These are phyloP conservation scores for Mohoua ochrocephala DNA, from an alignment of 2,113 vertebrate genomes.

Conservation along the genomic window DNA sequence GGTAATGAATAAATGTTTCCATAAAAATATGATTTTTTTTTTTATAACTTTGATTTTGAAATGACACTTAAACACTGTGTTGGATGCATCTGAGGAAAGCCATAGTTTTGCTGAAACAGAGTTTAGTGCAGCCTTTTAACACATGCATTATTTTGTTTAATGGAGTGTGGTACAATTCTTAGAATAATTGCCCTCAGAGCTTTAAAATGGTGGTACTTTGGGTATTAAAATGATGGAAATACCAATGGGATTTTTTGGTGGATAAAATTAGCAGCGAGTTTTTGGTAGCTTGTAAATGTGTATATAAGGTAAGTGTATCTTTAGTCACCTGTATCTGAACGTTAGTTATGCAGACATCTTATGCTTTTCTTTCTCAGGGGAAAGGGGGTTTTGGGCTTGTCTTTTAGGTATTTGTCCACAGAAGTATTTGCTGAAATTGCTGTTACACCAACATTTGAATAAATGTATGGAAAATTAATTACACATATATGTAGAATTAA, in stretches of 20 bases:
- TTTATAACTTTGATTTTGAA: slow-evolving; percentile 75
- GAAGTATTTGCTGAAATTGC: not conserved
- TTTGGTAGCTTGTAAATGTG: not conserved
- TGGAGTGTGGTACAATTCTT: slow-evolving; percentile 39
- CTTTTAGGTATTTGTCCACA: not conserved
- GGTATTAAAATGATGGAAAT: slow-evolving; percentile 25
- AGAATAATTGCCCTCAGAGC: slow-evolving; percentile 10
- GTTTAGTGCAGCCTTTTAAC: slow-evolving; percentile 17
- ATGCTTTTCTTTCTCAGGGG: not conserved
- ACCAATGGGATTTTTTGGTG: not conserved
- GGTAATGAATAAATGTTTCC: slow-evolving; percentile 91
- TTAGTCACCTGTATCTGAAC: not conserved
- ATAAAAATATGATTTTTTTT: slow-evolving; percentile 65
- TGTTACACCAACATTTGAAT: not conserved
- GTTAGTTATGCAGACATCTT: not conserved
- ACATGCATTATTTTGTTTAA: slow-evolving; percentile 33
- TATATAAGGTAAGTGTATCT: not conserved
- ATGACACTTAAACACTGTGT: slow-evolving; percentile 28
- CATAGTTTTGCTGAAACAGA: slow-evolving; percentile 34
- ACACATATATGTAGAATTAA: not conserved
- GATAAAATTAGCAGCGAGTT: not conserved
- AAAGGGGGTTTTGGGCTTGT: not conserved
- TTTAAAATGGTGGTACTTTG: not conserved
- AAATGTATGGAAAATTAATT: not conserved
- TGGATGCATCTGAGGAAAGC: slow-evolving; percentile 45